phyloP scores from a whole-genome alignment of 2,888 invertebrate genomes.

The Apotomis capreana region DNA sequence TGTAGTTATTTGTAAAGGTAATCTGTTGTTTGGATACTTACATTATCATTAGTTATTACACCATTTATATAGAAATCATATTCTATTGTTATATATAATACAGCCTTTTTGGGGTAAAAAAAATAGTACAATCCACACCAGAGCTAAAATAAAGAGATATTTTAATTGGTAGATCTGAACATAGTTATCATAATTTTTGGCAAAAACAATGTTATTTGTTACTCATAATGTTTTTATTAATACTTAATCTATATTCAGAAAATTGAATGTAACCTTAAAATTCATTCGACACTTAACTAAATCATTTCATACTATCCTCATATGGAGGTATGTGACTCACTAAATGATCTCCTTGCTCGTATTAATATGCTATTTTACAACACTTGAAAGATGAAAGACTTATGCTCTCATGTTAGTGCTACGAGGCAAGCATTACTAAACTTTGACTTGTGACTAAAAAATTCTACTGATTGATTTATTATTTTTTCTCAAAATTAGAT shows the following conservation, averaged over 20 bases:
- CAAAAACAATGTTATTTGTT: no score
- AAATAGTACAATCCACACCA: background rate
- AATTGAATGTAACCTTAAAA: no score
- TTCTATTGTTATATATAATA: background rate
- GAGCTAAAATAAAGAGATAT: background rate
- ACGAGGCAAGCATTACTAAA: no score
- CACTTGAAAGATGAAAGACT: background rate
- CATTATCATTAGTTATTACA: background rate
- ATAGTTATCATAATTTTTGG: no score
- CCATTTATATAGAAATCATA: no score
- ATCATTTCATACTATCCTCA: background rate
- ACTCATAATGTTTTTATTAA: no score
- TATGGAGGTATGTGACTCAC: background rate
- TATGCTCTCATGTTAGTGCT: background rate
- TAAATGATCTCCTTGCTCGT: background rate
- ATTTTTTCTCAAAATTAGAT: no score
- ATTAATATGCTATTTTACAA: background rate
- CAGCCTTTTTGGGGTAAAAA: background rate
- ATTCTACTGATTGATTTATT: no score
- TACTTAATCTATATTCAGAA: no score
- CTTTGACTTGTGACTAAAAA: no score
- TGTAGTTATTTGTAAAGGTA: background rate
- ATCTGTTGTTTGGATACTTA: background rate
- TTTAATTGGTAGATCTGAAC: no score
- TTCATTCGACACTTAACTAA: background rate